Evolutionary conservation across 2,888 invertebrate genomes (phyloP).

Genomic region (Disparrhopalites patrizii): DNA sequence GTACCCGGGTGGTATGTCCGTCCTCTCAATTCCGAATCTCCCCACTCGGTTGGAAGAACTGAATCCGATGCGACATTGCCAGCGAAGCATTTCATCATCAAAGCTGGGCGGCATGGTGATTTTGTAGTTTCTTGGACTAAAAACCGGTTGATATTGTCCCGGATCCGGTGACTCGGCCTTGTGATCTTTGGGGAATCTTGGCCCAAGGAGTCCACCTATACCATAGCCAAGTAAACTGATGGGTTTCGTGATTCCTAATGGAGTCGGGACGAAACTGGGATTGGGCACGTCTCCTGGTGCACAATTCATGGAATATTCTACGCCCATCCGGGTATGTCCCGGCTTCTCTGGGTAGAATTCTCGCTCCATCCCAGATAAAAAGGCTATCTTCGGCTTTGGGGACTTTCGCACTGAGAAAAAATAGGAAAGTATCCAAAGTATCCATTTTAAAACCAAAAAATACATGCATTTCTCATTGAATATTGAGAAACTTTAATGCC

Average conservation of each 20-base stretch:
- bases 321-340: slow-evolving; percentile 26
- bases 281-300: slow-evolving; percentile 24
- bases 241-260: slow-evolving; percentile 24
- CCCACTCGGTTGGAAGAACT: slow-evolving; percentile 1
- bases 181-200: slow-evolving; percentile 19
- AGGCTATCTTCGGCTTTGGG: slow-evolving; percentile 28
- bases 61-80: slow-evolving; percentile 27
- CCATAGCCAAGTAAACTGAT: slow-evolving; percentile 29
- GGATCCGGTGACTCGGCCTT: slow-evolving; percentile 17
- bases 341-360: slow-evolving; percentile 28
- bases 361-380: slow-evolving; percentile 21
- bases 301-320: slow-evolving; percentile 9
- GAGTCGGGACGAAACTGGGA: slow-evolving; percentile 20
- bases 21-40: slow-evolving; percentile 18
- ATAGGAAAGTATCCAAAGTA: background rate
- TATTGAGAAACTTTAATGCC: too few relatives aligned
- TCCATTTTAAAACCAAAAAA: too few relatives aligned
- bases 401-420: slow-evolving; percentile 21
- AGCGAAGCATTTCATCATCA: background rate
- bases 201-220: slow-evolving; percentile 22
- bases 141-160: slow-evolving; percentile 21
- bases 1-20: slow-evolving; percentile 24
- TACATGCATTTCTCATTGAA: too few relatives aligned
- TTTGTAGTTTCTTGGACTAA: background rate
- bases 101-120: background rate